Base-by-base conservation (phyloP, 2,797 vertebrate genomes). In the Cyclopterus lumpus region DNA sequence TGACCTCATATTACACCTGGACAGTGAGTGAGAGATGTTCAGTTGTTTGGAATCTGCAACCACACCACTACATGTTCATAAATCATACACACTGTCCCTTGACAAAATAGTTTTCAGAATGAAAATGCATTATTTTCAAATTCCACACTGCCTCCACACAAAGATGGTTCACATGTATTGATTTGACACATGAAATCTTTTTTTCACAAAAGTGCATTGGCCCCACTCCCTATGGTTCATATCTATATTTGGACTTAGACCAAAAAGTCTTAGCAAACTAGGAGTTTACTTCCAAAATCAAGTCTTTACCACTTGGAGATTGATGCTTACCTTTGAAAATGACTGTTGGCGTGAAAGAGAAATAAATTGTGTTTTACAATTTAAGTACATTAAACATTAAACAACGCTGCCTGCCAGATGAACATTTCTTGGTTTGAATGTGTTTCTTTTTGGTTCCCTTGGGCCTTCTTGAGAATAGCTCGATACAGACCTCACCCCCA, bases 271-370 rank as follows among this genome's bases (percentile, higher is more conserved):
- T 10, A 36, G 15, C 54, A 71, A 48, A 63, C 49, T 10, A 20
- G 3, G 54, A n/a, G 32, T 26, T 51, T 51, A 44, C 44, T 38
- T 75, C 59, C 38, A 70, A 14, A 61, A 57, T 62, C 32, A 70
- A 24, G 20, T 65, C 67, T 80, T 69, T 79, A 62, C 55, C 75
- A 69, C 79, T 77, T 74, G 58, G 83, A 88, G 61, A 83, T 48
- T 67, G 77, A 84, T 81, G 55, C 90, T 91, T 91, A 90, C 90
- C 91, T 92, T 89, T 87, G 73, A 89, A 92, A 92, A 87, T 89
- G 79, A 84, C 90, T 90, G 88, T 81, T 84, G 82, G 90, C 79
- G 79, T 87, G 81, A 92, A 93, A 92, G 79, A 90, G 88, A 92
- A 94, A 93, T 90, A 92, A 70, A 90, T 80, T 6, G 30, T 42